Evolutionary conservation across 2,113 vertebrate genomes (phyloP).

Genomic region (Melanerpes formicivorus): DNA sequence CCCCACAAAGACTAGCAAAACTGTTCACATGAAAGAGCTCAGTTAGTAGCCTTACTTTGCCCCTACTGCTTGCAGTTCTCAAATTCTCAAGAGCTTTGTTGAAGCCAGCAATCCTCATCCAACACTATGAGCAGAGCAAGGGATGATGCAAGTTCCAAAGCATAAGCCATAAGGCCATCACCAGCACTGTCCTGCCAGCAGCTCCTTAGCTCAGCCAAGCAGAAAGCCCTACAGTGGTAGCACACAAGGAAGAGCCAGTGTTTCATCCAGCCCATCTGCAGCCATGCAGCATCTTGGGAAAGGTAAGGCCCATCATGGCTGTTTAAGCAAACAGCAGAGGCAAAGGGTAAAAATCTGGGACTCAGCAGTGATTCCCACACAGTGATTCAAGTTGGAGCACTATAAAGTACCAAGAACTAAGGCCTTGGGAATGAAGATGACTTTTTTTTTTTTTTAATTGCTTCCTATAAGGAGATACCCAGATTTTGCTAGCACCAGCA

Average conservation of each 20-base stretch:
- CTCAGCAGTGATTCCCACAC: fast-evolving
- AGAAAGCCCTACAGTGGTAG: background rate
- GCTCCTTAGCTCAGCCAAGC: background rate
- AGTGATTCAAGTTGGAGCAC: background rate
- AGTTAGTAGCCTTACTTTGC: background rate
- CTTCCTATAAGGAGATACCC: background rate
- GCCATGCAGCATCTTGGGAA: background rate
- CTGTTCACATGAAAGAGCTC: background rate
- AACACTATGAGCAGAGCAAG: background rate
- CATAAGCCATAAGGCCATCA: background rate
- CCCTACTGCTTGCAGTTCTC: background rate
- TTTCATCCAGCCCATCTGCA: background rate
- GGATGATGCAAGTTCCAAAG: background rate
- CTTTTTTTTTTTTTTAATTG: background rate
- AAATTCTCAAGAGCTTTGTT: background rate
- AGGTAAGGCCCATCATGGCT: background rate
- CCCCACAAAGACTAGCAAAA: background rate
- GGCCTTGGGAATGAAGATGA: background rate
- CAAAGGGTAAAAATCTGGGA: background rate
- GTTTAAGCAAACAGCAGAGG: background rate
- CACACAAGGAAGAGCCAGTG: background rate
- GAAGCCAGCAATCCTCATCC: background rate
- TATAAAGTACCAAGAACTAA: background rate
- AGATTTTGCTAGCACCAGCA: background rate
- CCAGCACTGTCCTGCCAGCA: background rate